Percentiles rank a stretch among this genome's conserved stretches.
phyloP scores from a whole-genome alignment of 2,113 vertebrate genomes.

The Nannospalax galili region DNA sequence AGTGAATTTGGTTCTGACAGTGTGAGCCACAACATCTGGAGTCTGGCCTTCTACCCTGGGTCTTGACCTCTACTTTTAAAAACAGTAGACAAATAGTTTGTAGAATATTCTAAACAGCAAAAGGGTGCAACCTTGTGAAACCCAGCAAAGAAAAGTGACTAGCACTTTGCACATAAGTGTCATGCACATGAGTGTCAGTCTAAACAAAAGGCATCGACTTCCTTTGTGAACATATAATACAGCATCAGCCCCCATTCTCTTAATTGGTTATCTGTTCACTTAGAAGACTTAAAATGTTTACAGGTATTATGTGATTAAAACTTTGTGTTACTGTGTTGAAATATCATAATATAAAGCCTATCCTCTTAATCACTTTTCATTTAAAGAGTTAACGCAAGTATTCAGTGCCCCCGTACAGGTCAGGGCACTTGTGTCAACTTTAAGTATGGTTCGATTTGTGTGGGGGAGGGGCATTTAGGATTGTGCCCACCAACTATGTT shows the following conservation, averaged over 20 bases:
- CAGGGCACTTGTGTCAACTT: no score
- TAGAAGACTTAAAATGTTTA: background rate
- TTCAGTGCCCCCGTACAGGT: background rate
- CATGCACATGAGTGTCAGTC: background rate
- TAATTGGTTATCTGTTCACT: background rate
- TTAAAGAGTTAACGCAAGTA: no score
- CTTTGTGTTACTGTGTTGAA: background rate
- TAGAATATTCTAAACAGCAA: background rate
- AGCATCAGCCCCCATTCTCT: background rate
- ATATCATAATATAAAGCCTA: background rate
- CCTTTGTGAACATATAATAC: background rate
- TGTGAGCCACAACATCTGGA: slow-evolving; percentile 26
- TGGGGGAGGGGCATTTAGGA: no score
- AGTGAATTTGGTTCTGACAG: slow-evolving; percentile 16
- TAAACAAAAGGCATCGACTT: background rate
- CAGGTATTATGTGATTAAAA: background rate
- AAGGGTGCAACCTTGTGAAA: background rate
- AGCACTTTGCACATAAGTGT: background rate
- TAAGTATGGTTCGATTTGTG: no score
- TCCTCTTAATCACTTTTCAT: background rate
- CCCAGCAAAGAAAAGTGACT: background rate
- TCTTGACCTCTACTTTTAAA: slow-evolving; percentile 51
- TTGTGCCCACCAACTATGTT: background rate
- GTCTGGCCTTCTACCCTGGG: background rate
- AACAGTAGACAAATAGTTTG: background rate